A percentile compares a stretch with the other conserved stretches of the same genome.
Conservation (phyloP, 37 sponge, comb jelly and placozoan genomes). For the Theonella swinhoei region DNA sequence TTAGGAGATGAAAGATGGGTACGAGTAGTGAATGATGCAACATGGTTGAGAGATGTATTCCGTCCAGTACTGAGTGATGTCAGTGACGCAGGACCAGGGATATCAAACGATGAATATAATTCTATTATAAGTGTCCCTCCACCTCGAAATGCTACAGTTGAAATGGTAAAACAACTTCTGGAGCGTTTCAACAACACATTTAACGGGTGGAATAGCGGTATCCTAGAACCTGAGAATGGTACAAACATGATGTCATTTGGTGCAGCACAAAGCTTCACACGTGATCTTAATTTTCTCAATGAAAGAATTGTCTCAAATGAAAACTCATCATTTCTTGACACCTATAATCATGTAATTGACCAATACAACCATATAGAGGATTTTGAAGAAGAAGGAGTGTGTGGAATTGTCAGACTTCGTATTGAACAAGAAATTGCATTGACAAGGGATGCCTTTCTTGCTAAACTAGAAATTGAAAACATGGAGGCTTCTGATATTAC, state of each 20-base stretch:
- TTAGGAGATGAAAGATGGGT: background rate
- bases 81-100: slow-evolving; percentile 22
- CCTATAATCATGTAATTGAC: slow-evolving; percentile 19
- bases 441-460: slow-evolving; percentile 43
- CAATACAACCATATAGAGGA: slow-evolving; percentile 7
- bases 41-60: slow-evolving; percentile 33
- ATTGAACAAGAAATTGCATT: slow-evolving; percentile 48
- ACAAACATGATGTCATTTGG: slow-evolving; percentile 21
- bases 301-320: slow-evolving; percentile 6
- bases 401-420: slow-evolving; percentile 42
- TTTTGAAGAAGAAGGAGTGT: slow-evolving; percentile 27
- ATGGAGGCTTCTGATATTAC: slow-evolving; percentile 7
- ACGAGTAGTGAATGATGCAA: background rate
- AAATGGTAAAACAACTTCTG: slow-evolving; percentile 15
- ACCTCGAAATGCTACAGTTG: slow-evolving; percentile 26
- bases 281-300: slow-evolving; percentile 1
- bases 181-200: slow-evolving; percentile 41
- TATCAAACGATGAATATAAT: slow-evolving; percentile 13
- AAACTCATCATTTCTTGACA: slow-evolving; percentile 32
- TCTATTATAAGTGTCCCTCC: slow-evolving; percentile 13
- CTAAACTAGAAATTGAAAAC: slow-evolving; percentile 51
- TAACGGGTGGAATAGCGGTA: slow-evolving; percentile 39
- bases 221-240: slow-evolving; percentile 19
- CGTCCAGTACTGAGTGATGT: slow-evolving; percentile 18
- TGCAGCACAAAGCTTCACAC: background rate